Conservation (phyloP, 2,113 vertebrate species). For the Muntiacus muntjak region DNA sequence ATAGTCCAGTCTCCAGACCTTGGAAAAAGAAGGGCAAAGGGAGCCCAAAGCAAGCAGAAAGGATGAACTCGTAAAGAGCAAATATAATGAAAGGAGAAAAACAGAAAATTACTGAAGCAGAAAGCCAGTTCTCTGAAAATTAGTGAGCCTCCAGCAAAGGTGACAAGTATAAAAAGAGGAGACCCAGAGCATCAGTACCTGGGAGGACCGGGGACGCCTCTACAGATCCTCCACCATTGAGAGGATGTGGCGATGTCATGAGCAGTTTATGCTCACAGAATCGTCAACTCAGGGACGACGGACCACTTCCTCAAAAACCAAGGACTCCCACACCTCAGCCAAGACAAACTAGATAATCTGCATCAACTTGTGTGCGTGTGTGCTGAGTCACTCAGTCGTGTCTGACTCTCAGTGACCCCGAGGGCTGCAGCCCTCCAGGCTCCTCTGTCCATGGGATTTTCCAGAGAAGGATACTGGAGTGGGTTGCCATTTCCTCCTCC, state of each 20-base stretch:
- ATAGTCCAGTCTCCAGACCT: background rate
- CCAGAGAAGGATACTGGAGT: background rate
- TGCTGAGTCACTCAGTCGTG: background rate
- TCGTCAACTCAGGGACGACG: accelerated
- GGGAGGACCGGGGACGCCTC: background rate
- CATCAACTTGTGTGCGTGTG: background rate
- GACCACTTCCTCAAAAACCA: background rate
- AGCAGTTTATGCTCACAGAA: background rate
- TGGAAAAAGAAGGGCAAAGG: background rate
- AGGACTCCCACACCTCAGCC: background rate
- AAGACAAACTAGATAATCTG: too few species aligned
- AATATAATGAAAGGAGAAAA: background rate
- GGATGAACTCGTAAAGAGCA: background rate
- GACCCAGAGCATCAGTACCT: accelerated
- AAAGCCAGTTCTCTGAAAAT: background rate
- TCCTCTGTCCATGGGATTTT: background rate
- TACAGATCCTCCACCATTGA: too few species aligned
- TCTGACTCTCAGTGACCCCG: background rate
- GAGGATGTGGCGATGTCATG: accelerated
- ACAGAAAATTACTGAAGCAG: background rate
- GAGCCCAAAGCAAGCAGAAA: background rate
- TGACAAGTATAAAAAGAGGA: background rate
- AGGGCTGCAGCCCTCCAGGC: background rate
- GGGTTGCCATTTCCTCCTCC: background rate
- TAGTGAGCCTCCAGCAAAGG: background rate